Percentiles rank a stretch among this genome's conserved stretches.
Conservation (phyloP, 2,797 vertebrate species). For the Rhinichthys osculus region DNA sequence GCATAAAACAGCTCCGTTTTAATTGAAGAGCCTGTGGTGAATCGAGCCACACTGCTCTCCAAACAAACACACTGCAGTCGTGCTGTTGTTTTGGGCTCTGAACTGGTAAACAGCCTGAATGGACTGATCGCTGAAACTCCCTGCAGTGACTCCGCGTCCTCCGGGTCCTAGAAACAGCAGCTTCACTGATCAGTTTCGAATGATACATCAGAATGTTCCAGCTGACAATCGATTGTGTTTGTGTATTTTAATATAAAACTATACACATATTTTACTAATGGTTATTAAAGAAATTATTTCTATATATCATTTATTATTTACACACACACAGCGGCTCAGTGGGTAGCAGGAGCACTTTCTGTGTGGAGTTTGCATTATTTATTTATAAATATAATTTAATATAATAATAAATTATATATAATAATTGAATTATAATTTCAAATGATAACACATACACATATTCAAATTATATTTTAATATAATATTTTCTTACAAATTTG, state of each 20-base stretch:
- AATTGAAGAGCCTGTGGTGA: constrained; percentile 12
- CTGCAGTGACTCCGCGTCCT: constrained; percentile 59
- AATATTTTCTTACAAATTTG: no score
- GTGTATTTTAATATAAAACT: neutral
- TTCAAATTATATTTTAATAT: no score
- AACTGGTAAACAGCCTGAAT: constrained; percentile 73
- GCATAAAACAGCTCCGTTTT: neutral
- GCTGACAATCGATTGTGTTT: neutral
- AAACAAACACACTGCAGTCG: constrained; percentile 47
- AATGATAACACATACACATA: no score
- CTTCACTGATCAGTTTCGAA: constrained; percentile 31
- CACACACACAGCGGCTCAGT: no score
- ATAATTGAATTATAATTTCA: no score
- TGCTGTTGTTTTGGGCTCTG: constrained; percentile 72
- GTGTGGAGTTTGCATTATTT: neutral
- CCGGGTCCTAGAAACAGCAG: constrained; percentile 66
- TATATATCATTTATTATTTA: no score
- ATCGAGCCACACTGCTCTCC: constrained; percentile 71
- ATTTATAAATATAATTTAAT: no score
- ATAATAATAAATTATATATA: no score
- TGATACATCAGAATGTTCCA: neutral
- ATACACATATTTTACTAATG: neutral
- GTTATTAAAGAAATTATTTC: no score
- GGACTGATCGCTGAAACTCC: constrained; percentile 56
- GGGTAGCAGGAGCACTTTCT: neutral